A percentile compares a stretch with the other conserved stretches of the same genome.
Evolutionary conservation across 2,797 vertebrate genomes (phyloP).

Genomic region (Nasua narica): DNA sequence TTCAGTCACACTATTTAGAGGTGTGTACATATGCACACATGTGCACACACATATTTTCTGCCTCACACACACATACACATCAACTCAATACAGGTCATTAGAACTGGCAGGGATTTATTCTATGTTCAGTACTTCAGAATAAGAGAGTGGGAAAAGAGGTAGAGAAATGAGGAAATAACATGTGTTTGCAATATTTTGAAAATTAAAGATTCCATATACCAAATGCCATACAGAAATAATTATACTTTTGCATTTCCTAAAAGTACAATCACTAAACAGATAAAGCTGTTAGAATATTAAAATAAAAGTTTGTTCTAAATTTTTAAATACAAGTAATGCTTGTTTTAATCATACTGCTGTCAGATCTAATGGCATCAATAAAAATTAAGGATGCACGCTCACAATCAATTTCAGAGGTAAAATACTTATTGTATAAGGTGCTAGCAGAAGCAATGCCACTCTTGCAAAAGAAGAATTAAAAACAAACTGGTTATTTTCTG

Average conservation of each 20-base stretch:
- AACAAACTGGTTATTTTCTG: slow-evolving; percentile 24
- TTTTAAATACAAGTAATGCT: slow-evolving; percentile 34
- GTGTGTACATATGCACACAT: too few species aligned
- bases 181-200: slow-evolving; percentile 45
- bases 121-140: neutral
- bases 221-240: slow-evolving; percentile 55
- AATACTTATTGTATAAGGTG: neutral
- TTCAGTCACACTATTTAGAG: neutral
- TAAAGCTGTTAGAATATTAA: slow-evolving; percentile 54
- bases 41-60: neutral
- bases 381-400: slow-evolving; percentile 30
- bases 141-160: neutral
- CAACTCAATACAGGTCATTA: neutral
- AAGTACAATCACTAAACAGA: slow-evolving; percentile 38
- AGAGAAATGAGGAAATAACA: slow-evolving; percentile 3
- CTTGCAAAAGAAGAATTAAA: slow-evolving; percentile 42
- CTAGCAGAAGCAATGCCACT: neutral
- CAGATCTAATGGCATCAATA: slow-evolving; percentile 15
- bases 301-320: slow-evolving; percentile 52
- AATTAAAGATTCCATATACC: slow-evolving; percentile 47
- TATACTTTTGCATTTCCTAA: slow-evolving; percentile 33
- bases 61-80: neutral
- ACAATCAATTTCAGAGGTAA: slow-evolving; percentile 22
- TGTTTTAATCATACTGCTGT: slow-evolving; percentile 25
- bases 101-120: neutral